phyloP scores from a whole-genome alignment of 2,113 vertebrate genomes.

The Lampris megalopsis region DNA sequence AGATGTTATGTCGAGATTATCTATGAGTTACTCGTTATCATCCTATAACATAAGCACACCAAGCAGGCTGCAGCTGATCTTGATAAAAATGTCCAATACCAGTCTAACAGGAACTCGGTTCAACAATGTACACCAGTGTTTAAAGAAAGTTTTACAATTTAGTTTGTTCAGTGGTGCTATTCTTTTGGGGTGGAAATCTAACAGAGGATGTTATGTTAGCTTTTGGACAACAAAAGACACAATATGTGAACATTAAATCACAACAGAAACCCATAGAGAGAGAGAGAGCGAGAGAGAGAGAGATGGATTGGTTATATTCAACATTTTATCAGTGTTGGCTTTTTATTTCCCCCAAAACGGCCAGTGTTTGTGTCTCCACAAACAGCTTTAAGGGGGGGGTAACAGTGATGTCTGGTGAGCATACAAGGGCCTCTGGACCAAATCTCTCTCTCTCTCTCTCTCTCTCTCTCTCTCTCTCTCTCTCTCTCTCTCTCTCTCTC shows the following conservation, averaged over 20 bases:
- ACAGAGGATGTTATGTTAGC: constrained; percentile 43
- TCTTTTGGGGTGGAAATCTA: neutral
- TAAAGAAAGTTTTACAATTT: constrained; percentile 39
- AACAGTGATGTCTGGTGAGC: constrained; percentile 9
- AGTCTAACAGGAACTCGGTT: neutral
- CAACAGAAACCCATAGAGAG: neutral
- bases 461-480: neutral
- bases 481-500: constrained; percentile 3
- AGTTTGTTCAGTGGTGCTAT: constrained; percentile 12
- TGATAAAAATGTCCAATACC: neutral
- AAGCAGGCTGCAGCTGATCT: neutral
- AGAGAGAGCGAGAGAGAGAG: neutral
- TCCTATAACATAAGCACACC: neutral
- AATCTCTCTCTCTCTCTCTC: neutral
- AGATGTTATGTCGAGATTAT: neutral
- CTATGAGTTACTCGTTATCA: neutral
- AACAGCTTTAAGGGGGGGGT: constrained; percentile 26
- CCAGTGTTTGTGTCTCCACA: constrained; percentile 7
- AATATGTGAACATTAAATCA: constrained; percentile 19
- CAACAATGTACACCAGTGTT: constrained; percentile 7
- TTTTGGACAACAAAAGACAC: constrained; percentile 27
- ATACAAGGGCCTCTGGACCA: constrained; percentile 1
- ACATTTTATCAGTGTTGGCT: constrained; percentile 31
- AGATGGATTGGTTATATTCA: neutral
- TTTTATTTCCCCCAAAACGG: constrained; percentile 57